Evolutionary conservation across 2,797 vertebrate species (phyloP), one percentile per base, ranked within the genome.

Genomic region (Poliocrania exsul): DNA sequence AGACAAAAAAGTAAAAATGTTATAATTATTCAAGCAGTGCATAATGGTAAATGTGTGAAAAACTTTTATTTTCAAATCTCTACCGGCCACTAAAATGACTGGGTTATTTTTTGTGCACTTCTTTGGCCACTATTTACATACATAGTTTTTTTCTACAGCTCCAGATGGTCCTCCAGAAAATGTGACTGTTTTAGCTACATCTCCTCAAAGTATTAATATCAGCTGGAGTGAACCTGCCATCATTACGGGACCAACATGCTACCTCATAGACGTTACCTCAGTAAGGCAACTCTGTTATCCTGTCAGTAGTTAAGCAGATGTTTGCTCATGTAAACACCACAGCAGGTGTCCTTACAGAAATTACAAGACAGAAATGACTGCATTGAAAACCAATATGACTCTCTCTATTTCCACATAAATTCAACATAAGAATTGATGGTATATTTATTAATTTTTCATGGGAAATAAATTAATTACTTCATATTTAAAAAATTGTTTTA

Each of bases 231-330:
- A 98, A 86, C 99, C 99, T 67, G 93, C 91, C 71, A 57, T 99
- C 95, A 97, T 99, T 71, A 99, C 99, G 5, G 99, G 99, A 86
- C 99, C 99, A 42, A 99, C 98, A 1, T 98, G 98, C 54, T 99
- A 99, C 96, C 98, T 99, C 86, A 98, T 99, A 88, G 98, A 99
- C 64, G 88, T 99, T 77, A 96, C 96, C 79, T 97, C 98, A 71
- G 98, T 98, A 98, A 98, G 97, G 88, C 54, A 40, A 56, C 33
- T 66, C 69, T 88, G 19, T 19, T 93, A n/a, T 69, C 31, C 67
- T 72, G 21, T 16, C 49, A 6, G 38, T 70, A n/a, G 33, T 83
- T 35, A 54, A 28, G 19, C 12, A 47, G 58, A 26, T 37, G 16
- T 57, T 77, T 82, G 67, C 24, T 31, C 17, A 65, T 54, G 46